A percentile compares a stretch with the other conserved stretches of the same genome.
Conservation (phyloP, 2,797 vertebrate genomes). For the Tangara arthus region DNA sequence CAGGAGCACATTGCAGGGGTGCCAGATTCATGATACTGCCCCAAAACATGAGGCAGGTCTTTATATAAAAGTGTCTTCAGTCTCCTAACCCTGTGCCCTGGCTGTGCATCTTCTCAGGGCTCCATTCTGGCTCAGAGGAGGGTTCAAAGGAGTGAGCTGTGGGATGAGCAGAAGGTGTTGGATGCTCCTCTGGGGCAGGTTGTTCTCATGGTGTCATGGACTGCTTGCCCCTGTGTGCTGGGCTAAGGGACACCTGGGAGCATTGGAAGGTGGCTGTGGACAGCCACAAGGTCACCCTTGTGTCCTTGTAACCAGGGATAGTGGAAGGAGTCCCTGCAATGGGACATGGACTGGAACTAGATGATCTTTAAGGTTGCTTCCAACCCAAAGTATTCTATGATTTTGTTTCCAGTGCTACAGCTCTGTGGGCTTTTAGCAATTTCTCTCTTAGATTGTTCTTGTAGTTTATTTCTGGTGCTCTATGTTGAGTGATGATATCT, state of each 20-base stretch:
- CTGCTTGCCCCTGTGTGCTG: neutral
- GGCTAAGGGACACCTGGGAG: accelerated
- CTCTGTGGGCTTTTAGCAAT: neutral
- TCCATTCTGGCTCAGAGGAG: accelerated
- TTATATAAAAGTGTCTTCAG: neutral
- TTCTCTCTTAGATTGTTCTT: neutral
- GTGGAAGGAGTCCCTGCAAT: neutral
- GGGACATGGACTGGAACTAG: neutral
- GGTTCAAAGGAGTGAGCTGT: accelerated
- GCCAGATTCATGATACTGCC: neutral
- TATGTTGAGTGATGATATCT: accelerated
- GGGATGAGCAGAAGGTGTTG: neutral
- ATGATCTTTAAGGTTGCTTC: neutral
- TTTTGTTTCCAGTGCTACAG: neutral
- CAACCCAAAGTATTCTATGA: neutral
- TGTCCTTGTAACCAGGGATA: neutral
- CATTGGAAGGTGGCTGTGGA: accelerated
- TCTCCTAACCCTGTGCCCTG: neutral
- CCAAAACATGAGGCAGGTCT: neutral
- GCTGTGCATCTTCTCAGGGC: neutral
- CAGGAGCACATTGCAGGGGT: neutral
- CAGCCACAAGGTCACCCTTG: neutral
- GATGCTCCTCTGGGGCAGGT: neutral
- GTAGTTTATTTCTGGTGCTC: neutral
- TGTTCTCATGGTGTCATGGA: accelerated